A percentile compares a stretch with the other conserved stretches of the same genome.
Evolutionary conservation across 2,113 vertebrate genomes (phyloP).

Genomic region (Cacatua alba): DNA sequence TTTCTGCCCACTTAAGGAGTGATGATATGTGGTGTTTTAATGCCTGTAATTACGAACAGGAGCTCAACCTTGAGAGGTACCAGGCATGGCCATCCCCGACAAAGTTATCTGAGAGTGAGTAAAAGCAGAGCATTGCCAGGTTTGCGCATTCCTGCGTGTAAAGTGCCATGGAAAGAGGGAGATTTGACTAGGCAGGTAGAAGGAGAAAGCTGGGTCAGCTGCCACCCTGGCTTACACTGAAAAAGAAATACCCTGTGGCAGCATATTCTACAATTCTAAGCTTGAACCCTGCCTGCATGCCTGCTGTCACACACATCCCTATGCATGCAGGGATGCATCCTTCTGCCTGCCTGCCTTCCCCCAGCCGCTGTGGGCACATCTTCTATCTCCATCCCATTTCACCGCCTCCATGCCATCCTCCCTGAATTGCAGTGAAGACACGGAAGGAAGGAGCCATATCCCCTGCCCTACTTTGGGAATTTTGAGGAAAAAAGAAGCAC

Average conservation of each 20-base stretch:
- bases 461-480: slow-evolving; percentile 38
- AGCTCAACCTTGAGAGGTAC: background rate
- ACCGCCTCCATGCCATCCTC: fast-evolving
- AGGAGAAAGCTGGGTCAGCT: slow-evolving; percentile 72
- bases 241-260: slow-evolving; percentile 56
- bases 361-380: fast-evolving
- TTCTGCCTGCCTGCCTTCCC: background rate
- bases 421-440: background rate
- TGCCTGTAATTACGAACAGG: background rate
- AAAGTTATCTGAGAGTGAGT: background rate
- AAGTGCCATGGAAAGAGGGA: background rate
- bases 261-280: slow-evolving; percentile 47
- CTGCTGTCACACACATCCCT: background rate
- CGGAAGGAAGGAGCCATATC: background rate
- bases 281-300: background rate
- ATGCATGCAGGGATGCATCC: fast-evolving
- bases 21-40: background rate
- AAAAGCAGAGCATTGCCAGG: background rate
- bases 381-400: background rate
- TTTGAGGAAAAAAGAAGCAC: background rate
- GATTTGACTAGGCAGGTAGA: slow-evolving; percentile 70
- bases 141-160: background rate
- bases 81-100: background rate
- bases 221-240: slow-evolving; percentile 27
- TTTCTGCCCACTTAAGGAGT: background rate